These are phyloP conservation scores for Eriocheir sinensis DNA, from an alignment of 1,140 invertebrate species.

Conservation along the genomic window DNA sequence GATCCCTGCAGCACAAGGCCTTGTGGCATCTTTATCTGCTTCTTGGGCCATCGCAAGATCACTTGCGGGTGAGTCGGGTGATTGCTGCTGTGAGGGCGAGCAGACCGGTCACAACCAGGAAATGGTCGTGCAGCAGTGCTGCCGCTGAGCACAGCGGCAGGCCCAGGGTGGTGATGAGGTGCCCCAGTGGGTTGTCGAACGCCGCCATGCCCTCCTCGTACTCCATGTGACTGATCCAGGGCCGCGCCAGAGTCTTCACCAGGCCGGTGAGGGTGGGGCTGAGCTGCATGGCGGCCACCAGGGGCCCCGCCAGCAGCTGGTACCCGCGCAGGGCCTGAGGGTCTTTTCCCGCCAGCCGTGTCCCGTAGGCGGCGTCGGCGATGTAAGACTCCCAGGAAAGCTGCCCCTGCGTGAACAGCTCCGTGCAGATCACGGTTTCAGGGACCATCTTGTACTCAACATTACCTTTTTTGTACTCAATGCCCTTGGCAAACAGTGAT, in stretches of 20 bases:
- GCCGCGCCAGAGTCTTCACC: conserved; percentile 59
- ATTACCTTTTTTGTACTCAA: no score
- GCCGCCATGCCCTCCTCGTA: conserved; percentile 59
- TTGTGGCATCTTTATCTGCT: no score
- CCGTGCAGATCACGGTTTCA: conserved; percentile 76
- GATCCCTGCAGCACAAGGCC: no score
- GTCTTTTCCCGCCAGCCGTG: conserved; percentile 45
- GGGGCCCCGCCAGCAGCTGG: conserved; percentile 55
- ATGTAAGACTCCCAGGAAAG: conserved; percentile 63
- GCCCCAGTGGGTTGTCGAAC: conserved; percentile 17
- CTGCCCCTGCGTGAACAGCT: conserved; percentile 71
- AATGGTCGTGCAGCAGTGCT: conserved; percentile 2
- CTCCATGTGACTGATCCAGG: conserved; percentile 77
- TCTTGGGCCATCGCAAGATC: no score
- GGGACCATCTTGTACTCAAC: conserved; percentile 57
- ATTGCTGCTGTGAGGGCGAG: neutral
- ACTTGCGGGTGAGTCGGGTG: neutral
- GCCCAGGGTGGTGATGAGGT: conserved; percentile 34
- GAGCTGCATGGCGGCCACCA: conserved; percentile 71
- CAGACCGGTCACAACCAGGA: neutral
- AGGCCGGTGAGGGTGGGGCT: conserved; percentile 49
- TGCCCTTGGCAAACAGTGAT: conserved; percentile 61
- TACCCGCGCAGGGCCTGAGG: conserved; percentile 63
- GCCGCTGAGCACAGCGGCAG: conserved; percentile 56
- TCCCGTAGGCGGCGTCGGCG: conserved; percentile 69